These are phyloP conservation scores for Falcunculus frontatus DNA, from an alignment of 2,113 vertebrate species.

Conservation along the genomic window DNA sequence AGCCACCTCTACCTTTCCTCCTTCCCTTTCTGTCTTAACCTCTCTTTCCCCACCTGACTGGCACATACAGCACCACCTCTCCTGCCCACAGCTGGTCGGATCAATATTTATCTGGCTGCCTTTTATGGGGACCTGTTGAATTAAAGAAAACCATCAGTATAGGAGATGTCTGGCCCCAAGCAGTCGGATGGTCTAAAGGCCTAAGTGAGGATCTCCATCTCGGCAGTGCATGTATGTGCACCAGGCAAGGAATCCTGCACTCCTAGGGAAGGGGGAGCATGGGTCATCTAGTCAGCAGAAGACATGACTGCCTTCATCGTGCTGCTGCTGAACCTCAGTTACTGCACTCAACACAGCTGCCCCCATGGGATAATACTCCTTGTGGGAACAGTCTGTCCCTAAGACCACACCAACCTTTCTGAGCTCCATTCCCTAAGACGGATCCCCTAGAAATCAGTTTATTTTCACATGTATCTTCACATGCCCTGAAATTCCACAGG, in stretches of 20 bases:
- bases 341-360: neutral
- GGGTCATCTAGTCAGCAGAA: neutral
- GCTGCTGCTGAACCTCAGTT: neutral
- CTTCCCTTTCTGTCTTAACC: neutral
- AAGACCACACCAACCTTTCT: neutral
- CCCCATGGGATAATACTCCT: neutral
- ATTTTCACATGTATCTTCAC: neutral
- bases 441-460: neutral
- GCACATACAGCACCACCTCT: neutral
- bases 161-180: neutral
- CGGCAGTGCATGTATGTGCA: neutral
- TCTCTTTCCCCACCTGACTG: neutral
- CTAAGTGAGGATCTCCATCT: neutral
- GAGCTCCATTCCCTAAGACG: neutral
- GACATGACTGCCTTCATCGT: fast-evolving
- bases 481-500: neutral
- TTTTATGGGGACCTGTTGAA: neutral
- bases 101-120: neutral
- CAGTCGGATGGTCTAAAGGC: neutral
- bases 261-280: neutral
- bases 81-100: neutral
- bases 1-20: neutral
- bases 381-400: neutral
- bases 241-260: neutral
- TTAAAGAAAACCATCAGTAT: neutral